These are phyloP conservation scores for Nephrotoma guestfalica DNA, from an alignment of 2,888 invertebrate genomes.

Conservation along the genomic window DNA sequence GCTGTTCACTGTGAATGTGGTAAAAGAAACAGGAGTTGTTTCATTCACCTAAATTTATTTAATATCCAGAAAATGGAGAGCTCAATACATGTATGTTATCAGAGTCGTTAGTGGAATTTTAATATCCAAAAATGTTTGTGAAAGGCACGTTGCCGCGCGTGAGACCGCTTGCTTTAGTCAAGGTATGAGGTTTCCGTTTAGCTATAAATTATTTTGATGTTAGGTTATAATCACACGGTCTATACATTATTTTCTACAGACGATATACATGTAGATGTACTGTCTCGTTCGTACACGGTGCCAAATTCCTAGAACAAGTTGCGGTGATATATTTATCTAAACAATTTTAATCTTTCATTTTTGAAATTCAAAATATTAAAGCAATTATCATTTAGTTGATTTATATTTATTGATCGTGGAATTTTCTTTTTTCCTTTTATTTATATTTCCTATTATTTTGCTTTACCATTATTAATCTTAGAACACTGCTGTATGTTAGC, in stretches of 20 bases:
- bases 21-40: no score
- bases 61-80: no score
- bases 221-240: no score
- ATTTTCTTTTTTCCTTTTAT: not conserved
- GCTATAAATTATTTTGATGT: no score
- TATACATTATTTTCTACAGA: not conserved
- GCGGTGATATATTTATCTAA: not conserved
- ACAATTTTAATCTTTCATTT: not conserved
- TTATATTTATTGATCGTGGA: not conserved
- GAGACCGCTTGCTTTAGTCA: no score
- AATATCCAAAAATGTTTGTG: no score
- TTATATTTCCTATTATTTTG: not conserved
- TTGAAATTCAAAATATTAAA: not conserved
- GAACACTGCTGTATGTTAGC: not conserved
- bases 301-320: not conserved
- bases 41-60: no score
- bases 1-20: no score
- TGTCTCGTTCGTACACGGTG: not conserved
- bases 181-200: no score
- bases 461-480: not conserved
- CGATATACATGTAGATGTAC: not conserved
- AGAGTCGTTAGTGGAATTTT: no score
- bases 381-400: not conserved
- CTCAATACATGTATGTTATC: no score
- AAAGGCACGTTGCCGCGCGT: no score